Evolutionary conservation across 35 echinoderm and acorn worm genomes (phyloP).

Genomic region (Anneissia japonica): DNA sequence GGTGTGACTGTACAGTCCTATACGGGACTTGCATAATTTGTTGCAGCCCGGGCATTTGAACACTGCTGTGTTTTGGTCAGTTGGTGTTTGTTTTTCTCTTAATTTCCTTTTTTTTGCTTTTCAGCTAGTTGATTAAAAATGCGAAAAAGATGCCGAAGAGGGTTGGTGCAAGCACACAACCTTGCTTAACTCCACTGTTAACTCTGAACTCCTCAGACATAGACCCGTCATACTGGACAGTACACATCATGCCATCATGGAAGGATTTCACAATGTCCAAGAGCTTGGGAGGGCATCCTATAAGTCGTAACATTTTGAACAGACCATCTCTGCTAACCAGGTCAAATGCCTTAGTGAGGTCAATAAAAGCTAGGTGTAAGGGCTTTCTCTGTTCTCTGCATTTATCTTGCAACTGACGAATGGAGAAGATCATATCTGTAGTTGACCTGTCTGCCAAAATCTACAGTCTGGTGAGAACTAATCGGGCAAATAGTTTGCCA

Average conservation of each 20-base stretch:
- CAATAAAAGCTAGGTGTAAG: constrained; percentile 17
- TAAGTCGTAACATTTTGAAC: constrained; percentile 16
- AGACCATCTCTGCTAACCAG: background rate
- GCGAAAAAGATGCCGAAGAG: background rate
- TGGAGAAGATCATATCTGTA: constrained; percentile 17
- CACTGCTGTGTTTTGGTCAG: too few relatives aligned
- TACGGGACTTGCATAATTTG: too few relatives aligned
- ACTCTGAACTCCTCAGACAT: background rate
- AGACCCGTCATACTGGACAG: background rate
- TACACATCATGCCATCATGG: constrained; percentile 33
- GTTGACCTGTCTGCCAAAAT: constrained; percentile 28
- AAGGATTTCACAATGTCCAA: constrained; percentile 36
- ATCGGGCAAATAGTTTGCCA: constrained; percentile 12
- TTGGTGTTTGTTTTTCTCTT: too few relatives aligned
- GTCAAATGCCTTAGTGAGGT: constrained; percentile 31
- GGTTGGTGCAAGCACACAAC: background rate
- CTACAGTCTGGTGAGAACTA: constrained; percentile 12
- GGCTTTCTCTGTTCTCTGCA: background rate
- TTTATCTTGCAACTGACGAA: constrained; percentile 22
- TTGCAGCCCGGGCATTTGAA: too few relatives aligned
- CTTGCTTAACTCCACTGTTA: background rate
- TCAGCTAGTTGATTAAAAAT: background rate
- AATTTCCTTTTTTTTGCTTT: too few relatives aligned
- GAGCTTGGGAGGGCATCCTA: constrained; percentile 41
- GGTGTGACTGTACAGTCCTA: too few relatives aligned